These are phyloP conservation scores for Sycobia sp. DNA, from an alignment of 1,140 invertebrate genomes.

Conservation along the genomic window DNA sequence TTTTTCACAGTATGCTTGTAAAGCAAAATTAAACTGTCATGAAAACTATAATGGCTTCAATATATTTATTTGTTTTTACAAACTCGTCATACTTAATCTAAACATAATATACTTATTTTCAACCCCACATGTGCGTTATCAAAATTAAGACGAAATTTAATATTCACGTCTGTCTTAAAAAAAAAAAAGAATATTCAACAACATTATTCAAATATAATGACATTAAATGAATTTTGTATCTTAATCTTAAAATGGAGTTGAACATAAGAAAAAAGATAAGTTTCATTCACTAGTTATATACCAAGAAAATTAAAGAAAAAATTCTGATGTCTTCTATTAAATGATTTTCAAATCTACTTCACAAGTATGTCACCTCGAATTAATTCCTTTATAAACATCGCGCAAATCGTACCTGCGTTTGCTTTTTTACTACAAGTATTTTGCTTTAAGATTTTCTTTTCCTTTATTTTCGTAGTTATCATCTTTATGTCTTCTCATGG, in stretches of 20 bases:
- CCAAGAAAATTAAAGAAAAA: no score
- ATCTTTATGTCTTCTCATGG: conserved; percentile 42
- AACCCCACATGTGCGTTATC: background rate
- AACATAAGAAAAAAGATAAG: no score
- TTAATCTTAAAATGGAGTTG: no score
- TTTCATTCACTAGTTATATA: no score
- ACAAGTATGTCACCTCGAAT: no score
- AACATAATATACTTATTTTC: conserved; percentile 11
- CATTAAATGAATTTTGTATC: no score
- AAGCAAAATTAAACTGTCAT: conserved; percentile 1
- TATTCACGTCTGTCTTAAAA: no score
- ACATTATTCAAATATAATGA: no score
- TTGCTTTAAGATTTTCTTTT: no score
- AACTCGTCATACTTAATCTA: conserved; percentile 15
- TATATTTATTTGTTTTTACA: conserved; percentile 1
- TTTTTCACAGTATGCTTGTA: background rate
- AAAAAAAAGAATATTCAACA: no score
- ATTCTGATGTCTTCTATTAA: conserved; percentile 1
- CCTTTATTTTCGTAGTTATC: no score
- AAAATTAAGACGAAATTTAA: no score
- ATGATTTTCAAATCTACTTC: background rate
- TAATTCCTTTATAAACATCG: background rate
- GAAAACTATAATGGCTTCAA: background rate
- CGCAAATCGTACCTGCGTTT: background rate
- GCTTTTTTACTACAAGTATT: background rate